Evolutionary conservation across 2,797 vertebrate species (phyloP).

Genomic region (Pseudomugil tenellus): DNA sequence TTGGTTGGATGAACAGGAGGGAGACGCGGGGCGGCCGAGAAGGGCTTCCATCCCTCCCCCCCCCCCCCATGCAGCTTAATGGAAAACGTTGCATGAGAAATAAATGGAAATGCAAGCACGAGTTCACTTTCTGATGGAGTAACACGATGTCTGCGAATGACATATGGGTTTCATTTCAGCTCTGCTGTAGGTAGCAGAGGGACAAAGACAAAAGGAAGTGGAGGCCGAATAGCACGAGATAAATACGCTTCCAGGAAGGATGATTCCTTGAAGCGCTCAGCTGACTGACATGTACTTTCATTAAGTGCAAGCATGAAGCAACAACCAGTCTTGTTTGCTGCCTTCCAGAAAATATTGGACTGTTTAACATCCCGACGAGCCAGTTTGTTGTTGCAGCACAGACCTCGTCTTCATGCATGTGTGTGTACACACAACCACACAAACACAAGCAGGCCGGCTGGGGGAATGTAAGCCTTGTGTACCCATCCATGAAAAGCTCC

Average conservation of each 20-base stretch:
- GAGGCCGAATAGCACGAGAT: slow-evolving; percentile 54
- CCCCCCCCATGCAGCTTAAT: slow-evolving; percentile 38
- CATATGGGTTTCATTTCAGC: slow-evolving; percentile 77
- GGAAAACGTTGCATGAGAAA: slow-evolving; percentile 68
- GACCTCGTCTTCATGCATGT: slow-evolving; percentile 2
- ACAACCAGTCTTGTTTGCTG: slow-evolving; percentile 38
- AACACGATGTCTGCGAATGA: slow-evolving; percentile 49
- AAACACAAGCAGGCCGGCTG: slow-evolving; percentile 53
- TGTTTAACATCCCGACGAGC: slow-evolving; percentile 75
- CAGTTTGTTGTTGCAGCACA: slow-evolving; percentile 55
- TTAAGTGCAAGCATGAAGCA: slow-evolving; percentile 34
- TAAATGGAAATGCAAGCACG: slow-evolving; percentile 42
- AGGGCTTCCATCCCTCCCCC: not conserved
- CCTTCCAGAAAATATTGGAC: slow-evolving; percentile 64
- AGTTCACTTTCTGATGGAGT: slow-evolving; percentile 59
- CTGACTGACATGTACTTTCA: slow-evolving; percentile 38
- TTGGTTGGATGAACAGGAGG: slow-evolving; percentile 25
- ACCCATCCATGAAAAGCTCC: slow-evolving; percentile 63
- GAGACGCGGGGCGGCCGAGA: slow-evolving; percentile 32
- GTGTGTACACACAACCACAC: slow-evolving; percentile 44
- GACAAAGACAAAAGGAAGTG: slow-evolving; percentile 26
- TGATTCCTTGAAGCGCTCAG: slow-evolving; percentile 35
- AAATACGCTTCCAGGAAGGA: slow-evolving; percentile 52
- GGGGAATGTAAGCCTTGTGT: slow-evolving; percentile 49
- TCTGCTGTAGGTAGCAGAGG: slow-evolving; percentile 73